Conservation (phyloP, 2,888 invertebrate species). For the Ormyrus nitidulus region DNA sequence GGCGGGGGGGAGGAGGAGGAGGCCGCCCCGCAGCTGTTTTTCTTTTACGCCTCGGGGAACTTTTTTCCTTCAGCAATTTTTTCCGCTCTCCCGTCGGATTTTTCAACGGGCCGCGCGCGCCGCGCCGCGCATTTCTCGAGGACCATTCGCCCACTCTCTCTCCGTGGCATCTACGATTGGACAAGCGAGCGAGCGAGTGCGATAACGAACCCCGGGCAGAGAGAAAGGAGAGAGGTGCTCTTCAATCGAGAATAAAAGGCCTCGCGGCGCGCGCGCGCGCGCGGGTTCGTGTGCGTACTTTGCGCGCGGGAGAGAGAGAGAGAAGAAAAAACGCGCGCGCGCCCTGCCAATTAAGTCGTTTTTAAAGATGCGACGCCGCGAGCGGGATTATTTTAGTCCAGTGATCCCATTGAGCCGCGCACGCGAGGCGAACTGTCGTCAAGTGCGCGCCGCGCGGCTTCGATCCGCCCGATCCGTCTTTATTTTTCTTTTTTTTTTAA, state of each 20-base stretch:
- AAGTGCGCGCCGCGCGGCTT: background rate
- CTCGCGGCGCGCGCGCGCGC: constrained; percentile 10
- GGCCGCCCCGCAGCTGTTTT: constrained; percentile 63
- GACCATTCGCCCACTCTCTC: constrained; percentile 4
- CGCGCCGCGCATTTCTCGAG: constrained; percentile 13
- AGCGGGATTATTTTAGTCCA: constrained; percentile 54
- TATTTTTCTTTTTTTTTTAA: too few relatives aligned
- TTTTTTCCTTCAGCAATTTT: constrained; percentile 67
- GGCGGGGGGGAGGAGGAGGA: too few relatives aligned
- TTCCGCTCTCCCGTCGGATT: constrained; percentile 38
- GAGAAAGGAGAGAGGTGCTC: constrained; percentile 14
- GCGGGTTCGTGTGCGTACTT: background rate
- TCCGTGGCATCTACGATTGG: constrained; percentile 35
- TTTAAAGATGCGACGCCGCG: constrained; percentile 51
- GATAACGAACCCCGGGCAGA: constrained; percentile 51
- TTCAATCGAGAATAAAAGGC: constrained; percentile 51
- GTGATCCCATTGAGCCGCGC: constrained; percentile 38
- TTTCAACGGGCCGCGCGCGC: constrained; percentile 14
- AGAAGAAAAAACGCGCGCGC: background rate
- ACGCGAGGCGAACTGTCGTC: constrained; percentile 21
- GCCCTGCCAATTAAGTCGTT: constrained; percentile 55
- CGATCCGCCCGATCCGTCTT: background rate
- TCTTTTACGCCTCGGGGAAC: constrained; percentile 67
- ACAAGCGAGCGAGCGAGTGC: constrained; percentile 16
- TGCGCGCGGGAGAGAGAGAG: background rate